Evolutionary conservation across 1,140 invertebrate species (phyloP).

Genomic region (Neelides sp.): DNA sequence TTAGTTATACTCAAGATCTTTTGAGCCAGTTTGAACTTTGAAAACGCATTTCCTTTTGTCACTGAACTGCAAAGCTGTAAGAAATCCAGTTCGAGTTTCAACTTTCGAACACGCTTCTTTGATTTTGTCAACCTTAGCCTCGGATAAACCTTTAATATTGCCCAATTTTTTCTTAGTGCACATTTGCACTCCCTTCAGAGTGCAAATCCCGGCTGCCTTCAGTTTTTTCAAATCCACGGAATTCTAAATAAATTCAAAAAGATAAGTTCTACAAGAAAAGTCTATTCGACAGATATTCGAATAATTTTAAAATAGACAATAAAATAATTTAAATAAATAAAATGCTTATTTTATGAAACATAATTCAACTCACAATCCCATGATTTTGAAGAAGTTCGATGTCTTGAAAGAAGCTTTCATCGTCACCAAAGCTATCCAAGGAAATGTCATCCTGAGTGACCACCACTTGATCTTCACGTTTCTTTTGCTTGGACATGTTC

Average conservation of each 20-base stretch:
- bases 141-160: slow-evolving; percentile 62
- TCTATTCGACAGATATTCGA: too few relatives aligned
- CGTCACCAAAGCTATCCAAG: slow-evolving; percentile 28
- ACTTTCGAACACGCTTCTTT: slow-evolving; percentile 58
- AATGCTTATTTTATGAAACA: slow-evolving; percentile 33
- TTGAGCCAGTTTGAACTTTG: slow-evolving; percentile 57
- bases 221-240: slow-evolving; percentile 62
- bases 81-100: slow-evolving; percentile 44
- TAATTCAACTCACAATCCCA: slow-evolving; percentile 45
- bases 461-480: slow-evolving; percentile 6
- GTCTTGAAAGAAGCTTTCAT: slow-evolving; percentile 44
- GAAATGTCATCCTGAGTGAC: background rate
- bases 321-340: too few relatives aligned
- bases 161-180: slow-evolving; percentile 58
- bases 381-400: slow-evolving; percentile 44
- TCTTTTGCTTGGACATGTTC: slow-evolving; percentile 22
- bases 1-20: slow-evolving; percentile 55
- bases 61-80: slow-evolving; percentile 60
- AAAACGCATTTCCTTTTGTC: slow-evolving; percentile 58
- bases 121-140: slow-evolving; percentile 70
- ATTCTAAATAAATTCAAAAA: slow-evolving; percentile 38
- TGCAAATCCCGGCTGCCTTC: slow-evolving; percentile 62
- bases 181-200: slow-evolving; percentile 69
- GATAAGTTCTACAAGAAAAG: slow-evolving; percentile 6
- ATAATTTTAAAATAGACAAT: too few relatives aligned